Percentiles rank a stretch among this genome's conserved stretches.
phyloP scores from a whole-genome alignment of 1,140 invertebrate genomes.

The Argopecten irradians region DNA sequence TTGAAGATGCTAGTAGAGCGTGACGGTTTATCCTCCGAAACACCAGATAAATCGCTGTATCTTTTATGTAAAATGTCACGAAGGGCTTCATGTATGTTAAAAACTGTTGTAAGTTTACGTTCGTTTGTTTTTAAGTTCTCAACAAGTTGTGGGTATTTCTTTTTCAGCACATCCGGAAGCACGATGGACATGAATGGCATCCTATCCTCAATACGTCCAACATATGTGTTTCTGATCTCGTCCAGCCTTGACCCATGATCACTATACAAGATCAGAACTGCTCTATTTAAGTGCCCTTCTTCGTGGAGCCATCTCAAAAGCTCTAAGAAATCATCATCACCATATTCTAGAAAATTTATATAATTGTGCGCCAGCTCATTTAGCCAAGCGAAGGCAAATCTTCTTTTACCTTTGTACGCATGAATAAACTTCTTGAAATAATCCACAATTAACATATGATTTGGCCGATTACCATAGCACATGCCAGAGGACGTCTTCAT shows the following conservation, averaged over 20 bases:
- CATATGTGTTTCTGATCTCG: slow-evolving; percentile 85
- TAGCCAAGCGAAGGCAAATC: slow-evolving; percentile 39
- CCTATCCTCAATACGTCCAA: slow-evolving; percentile 91
- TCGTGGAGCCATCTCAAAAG: slow-evolving; percentile 68
- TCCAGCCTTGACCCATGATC: slow-evolving; percentile 36
- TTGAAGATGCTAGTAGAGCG: slow-evolving; percentile 75
- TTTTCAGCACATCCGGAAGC: slow-evolving; percentile 84
- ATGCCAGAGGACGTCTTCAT: slow-evolving; percentile 20
- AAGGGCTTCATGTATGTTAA: slow-evolving; percentile 77
- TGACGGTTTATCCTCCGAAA: slow-evolving; percentile 31
- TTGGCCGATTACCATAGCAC: slow-evolving; percentile 39
- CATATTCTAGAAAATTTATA: slow-evolving; percentile 35
- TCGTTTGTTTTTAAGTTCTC: slow-evolving; percentile 84
- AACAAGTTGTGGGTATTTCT: slow-evolving; percentile 81
- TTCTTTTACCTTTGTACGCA: slow-evolving; percentile 26
- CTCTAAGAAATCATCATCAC: slow-evolving; percentile 42
- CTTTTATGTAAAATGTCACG: slow-evolving; percentile 71
- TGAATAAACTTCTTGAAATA: slow-evolving; percentile 32
- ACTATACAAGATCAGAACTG: slow-evolving; percentile 82
- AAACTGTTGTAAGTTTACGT: slow-evolving; percentile 75
- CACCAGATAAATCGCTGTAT: neutral
- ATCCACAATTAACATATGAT: slow-evolving; percentile 30
- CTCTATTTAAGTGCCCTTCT: slow-evolving; percentile 77
- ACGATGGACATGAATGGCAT: slow-evolving; percentile 89
- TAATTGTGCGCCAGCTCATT: slow-evolving; percentile 35